Evolutionary conservation across 2,888 invertebrate species (phyloP), one percentile per base, ranked within the genome.

Genomic region (Epinotia nisella): DNA sequence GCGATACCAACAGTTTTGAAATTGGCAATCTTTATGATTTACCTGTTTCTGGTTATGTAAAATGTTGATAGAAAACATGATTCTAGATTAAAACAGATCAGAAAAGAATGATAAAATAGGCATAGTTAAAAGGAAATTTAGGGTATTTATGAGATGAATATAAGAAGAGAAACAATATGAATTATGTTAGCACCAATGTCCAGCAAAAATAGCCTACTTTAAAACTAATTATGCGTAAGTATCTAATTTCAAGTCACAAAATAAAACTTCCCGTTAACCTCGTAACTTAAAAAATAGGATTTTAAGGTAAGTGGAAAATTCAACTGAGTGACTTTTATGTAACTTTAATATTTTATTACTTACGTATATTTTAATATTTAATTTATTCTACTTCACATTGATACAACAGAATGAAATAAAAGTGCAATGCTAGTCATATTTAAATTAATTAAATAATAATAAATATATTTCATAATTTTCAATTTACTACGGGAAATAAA

Each of bases 141-240:
- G 15, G 15, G 45, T 15, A 45, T 41, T 13, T 41, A 13, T 45
- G 15, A 13, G 45, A 4, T 10, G 39, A 39, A 10, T 45, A 49
- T n/a, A 5, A 56, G 41, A 55, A 24, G 41, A 45, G 17, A 24
- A 11, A 53, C 29, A 29, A 19, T 49, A 56, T 56, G 24, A 15
- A 55, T 29, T 67, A 45, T 77, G 79, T 81, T 87, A 87, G 87
- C 87, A 87, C 87, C 87, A 87, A 83, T 83, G 82, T 87, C 87
- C 87, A 87, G 87, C 87, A 83, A 80, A 56, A 75, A 77, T 56
- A 69, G 64, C 53, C 24, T 64, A 53, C 55, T 49, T 24, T 29
- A 41, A 53, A 71, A 60, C 60, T 65, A 39, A 53, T 59, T 35
- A 64, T 15, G 19, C 21, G 17, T 49, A 45, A 13, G 19, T 45